phyloP scores from a whole-genome alignment of 2,888 invertebrate species.

The Sturmia bella region DNA sequence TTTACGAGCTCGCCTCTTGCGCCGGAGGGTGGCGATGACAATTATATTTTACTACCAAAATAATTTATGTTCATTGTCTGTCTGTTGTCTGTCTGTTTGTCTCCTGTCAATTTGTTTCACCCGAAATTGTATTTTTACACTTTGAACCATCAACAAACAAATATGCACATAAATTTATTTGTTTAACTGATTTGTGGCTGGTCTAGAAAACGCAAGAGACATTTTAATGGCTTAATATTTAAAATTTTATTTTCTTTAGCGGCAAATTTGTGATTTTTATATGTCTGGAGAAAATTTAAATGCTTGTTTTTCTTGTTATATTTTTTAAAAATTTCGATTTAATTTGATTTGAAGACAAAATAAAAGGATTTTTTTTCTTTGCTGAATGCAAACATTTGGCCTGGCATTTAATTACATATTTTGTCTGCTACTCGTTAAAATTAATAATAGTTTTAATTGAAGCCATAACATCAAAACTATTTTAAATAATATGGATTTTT shows the following conservation, averaged over 20 bases:
- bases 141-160: conserved; percentile 8
- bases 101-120: conserved; percentile 25
- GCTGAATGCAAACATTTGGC: not conserved
- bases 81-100: conserved; percentile 17
- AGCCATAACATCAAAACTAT: not conserved
- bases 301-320: not conserved
- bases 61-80: conserved; percentile 46
- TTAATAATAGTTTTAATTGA: conserved; percentile 7
- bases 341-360: too few species aligned
- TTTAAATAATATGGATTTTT: conserved; percentile 28
- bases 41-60: conserved; percentile 21
- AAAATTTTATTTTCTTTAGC: not conserved
- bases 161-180: conserved; percentile 14
- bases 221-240: conserved; percentile 20
- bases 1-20: not conserved
- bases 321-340: too few species aligned
- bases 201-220: not conserved
- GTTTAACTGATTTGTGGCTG: not conserved
- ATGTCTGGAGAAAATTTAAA: conserved; percentile 2
- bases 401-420: conserved; percentile 13
- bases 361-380: not conserved
- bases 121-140: conserved; percentile 12
- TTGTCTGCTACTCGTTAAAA: not conserved
- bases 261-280: not conserved
- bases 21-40: conserved; percentile 1